Evolutionary conservation across 1,140 invertebrate species (phyloP).

Genomic region (Pseudomyrmex pallidus): DNA sequence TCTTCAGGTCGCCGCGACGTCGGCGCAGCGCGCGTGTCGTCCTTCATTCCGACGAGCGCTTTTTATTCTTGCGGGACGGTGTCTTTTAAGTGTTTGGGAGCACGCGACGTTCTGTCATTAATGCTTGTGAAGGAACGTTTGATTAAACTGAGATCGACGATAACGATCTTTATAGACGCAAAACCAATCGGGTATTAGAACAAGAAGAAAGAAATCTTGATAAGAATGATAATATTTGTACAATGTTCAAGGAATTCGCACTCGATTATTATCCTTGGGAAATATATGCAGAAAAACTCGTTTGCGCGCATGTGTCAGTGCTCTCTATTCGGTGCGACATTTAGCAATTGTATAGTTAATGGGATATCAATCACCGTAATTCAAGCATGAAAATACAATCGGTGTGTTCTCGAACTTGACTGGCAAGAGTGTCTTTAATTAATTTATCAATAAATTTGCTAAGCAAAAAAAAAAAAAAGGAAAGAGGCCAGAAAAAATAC

Average conservation of each 20-base stretch:
- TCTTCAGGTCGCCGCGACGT: conserved; percentile 51
- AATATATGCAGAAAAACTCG: conserved; percentile 55
- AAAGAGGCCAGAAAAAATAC: background rate
- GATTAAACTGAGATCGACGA: conserved; percentile 22
- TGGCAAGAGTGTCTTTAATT: conserved; percentile 44
- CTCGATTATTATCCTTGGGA: conserved; percentile 59
- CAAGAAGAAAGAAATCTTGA: background rate
- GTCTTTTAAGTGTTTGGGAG: conserved; percentile 58
- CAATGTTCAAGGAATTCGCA: conserved; percentile 21
- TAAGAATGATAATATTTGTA: conserved; percentile 23
- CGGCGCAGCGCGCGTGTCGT: conserved; percentile 49
- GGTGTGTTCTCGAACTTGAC: background rate
- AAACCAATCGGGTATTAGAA: conserved; percentile 14
- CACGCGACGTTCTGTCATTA: conserved; percentile 57
- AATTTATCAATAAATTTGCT: conserved; percentile 4
- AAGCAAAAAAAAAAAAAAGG: background rate
- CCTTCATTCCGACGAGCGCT: conserved; percentile 54
- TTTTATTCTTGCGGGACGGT: conserved; percentile 58
- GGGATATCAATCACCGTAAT: conserved; percentile 52
- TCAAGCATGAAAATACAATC: background rate
- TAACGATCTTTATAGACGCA: background rate
- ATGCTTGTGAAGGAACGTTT: conserved; percentile 9
- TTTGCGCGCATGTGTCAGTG: conserved; percentile 10
- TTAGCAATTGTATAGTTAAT: conserved; percentile 42
- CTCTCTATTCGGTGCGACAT: conserved; percentile 4